Evolutionary conservation across 2,888 invertebrate species (phyloP), one percentile per base, ranked within the genome.

Genomic region (Drosophila nr. perissopoda): DNA sequence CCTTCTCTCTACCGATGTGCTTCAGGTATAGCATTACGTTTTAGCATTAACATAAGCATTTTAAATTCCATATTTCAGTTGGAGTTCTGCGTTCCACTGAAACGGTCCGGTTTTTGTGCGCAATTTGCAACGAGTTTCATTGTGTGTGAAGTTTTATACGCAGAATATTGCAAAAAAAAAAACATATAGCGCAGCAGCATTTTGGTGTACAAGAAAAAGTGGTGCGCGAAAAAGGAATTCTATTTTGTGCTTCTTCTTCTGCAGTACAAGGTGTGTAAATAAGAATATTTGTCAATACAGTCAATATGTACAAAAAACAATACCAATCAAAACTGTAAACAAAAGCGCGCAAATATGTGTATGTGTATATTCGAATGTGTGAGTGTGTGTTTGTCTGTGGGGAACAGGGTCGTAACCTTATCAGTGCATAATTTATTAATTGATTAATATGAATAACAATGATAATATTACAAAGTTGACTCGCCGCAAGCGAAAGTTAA

Each of bases 201-300:
- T 72, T 72, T 66, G 66, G 79, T 76, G 81, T 79, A 81, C 77
- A 54, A 72, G 73, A 73, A 79, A 80, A 75, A 75, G 52, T 62
- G 60, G 64, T 80, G 68, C 58, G 54, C 64, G 40, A 60, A 65
- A 76, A 76, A 65, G 62, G 62, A 72, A 60, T 67, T 67, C 29
- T 27, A 27, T n/a, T 48, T 53, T 38, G 31, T 61, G 29, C 58
- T 58, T 42, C 42, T 36, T 46, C 51, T 49, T 52, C 57, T 46
- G 58, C 59, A 68, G 63, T 36, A 56, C 10, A 81, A 79, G 77
- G 77, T 80, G 73, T 72, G 77, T 66, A 64, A 81, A 69, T 60
- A 76, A 52, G 21, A 51, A 52, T 70, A 42, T 48, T 69, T 69
- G n/a, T 11, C 27, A 69, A 73, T 48, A 1, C 25, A 27, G 40